Evolutionary conservation across 2,113 vertebrate species (phyloP).

Genomic region (Proterorhinus semilunaris): DNA sequence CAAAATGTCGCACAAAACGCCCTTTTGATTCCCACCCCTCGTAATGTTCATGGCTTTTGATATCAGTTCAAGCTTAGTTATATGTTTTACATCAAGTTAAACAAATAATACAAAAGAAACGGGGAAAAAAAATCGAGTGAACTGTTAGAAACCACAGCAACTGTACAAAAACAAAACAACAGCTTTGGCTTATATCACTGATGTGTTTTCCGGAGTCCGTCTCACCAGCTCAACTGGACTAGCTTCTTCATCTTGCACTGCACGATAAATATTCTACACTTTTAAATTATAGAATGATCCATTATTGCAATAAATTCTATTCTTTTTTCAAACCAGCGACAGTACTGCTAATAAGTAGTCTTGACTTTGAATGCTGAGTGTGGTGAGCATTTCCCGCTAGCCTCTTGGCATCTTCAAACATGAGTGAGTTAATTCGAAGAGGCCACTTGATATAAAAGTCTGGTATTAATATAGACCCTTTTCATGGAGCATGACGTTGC

Average conservation of each 20-base stretch:
- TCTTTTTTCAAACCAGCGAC: slow-evolving; percentile 36
- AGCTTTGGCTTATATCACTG: slow-evolving; percentile 99
- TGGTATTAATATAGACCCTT: slow-evolving; percentile 18
- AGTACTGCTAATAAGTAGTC: slow-evolving; percentile 37
- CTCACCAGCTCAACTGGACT: slow-evolving; percentile 88
- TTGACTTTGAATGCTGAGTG: slow-evolving; percentile 15
- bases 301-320: slow-evolving; percentile 69
- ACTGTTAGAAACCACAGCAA: slow-evolving; percentile 84
- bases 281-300: slow-evolving; percentile 63
- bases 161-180: slow-evolving; percentile 83
- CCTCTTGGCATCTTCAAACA: slow-evolving; percentile 26
- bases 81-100: slow-evolving; percentile 84
- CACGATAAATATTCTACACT: slow-evolving; percentile 55
- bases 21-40: too few species aligned
- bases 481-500: too few species aligned
- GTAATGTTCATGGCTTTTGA: slow-evolving; percentile 97
- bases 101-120: slow-evolving; percentile 80
- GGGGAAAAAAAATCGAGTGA: slow-evolving; percentile 76
- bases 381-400: slow-evolving; percentile 7
- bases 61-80: slow-evolving; percentile 88
- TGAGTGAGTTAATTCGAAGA: slow-evolving; percentile 45
- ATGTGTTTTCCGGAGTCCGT: slow-evolving; percentile 89
- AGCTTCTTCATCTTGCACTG: slow-evolving; percentile 69
- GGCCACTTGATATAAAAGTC: slow-evolving; percentile 66
- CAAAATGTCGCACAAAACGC: too few species aligned